Percentiles rank a stretch among this genome's conserved stretches.
These are phyloP conservation scores for Cataglyphis livida DNA, from an alignment of 2,888 invertebrate genomes.

Conservation along the genomic window DNA sequence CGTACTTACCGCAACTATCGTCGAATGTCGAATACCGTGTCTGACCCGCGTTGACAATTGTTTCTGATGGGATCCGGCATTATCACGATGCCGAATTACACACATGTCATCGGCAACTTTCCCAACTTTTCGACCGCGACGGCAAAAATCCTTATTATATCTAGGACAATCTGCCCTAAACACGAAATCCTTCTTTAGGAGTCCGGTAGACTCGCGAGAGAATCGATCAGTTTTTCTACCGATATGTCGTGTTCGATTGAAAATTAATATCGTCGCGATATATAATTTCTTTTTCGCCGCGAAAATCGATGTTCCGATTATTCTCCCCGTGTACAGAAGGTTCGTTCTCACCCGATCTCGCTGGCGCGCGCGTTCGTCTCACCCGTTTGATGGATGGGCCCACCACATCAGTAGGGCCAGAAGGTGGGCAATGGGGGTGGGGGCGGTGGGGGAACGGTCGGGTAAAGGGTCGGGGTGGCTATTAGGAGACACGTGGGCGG, in stretches of 20 bases:
- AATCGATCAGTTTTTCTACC: background rate
- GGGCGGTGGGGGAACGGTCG: constrained; percentile 81
- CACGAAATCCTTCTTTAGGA: background rate
- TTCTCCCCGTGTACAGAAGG: constrained; percentile 2
- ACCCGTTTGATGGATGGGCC: constrained; percentile 51
- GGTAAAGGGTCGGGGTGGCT: constrained; percentile 82
- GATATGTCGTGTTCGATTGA: constrained; percentile 28
- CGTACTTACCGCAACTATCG: constrained; percentile 22
- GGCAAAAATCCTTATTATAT: background rate
- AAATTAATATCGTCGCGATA: constrained; percentile 7
- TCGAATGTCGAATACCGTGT: background rate
- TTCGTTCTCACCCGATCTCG: constrained; percentile 31
- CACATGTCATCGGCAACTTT: background rate
- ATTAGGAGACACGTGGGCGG: constrained; percentile 83
- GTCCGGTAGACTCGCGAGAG: constrained; percentile 1
- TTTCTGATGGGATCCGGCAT: constrained; percentile 3
- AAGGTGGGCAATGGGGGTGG: constrained; percentile 84
- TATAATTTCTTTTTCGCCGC: background rate
- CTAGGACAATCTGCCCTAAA: constrained; percentile 2
- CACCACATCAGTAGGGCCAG: constrained; percentile 82
- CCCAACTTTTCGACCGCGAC: constrained; percentile 6
- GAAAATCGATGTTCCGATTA: background rate
- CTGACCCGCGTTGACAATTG: constrained; percentile 19
- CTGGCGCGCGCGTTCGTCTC: constrained; percentile 35
- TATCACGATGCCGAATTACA: constrained; percentile 6